Evolutionary conservation across 2,888 invertebrate genomes (phyloP).

Genomic region (Conus canariensis): DNA sequence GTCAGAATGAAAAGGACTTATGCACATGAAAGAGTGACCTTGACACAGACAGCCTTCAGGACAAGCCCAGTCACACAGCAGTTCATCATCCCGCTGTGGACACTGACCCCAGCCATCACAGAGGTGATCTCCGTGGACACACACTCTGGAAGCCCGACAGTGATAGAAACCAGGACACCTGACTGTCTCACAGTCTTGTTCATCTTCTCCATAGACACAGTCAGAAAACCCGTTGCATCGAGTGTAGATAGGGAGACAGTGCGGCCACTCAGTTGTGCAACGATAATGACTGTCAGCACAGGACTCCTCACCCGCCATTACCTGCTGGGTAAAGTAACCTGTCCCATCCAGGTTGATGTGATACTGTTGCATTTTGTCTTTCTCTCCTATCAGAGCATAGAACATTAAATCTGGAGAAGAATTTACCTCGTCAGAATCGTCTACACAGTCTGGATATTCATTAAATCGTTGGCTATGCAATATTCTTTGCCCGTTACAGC

Average conservation of each 20-base stretch:
- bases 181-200: background rate
- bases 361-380: background rate
- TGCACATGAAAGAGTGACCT: background rate
- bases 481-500: background rate
- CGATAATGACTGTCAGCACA: background rate
- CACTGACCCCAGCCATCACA: conserved; percentile 28
- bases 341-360: background rate
- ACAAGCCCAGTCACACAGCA: background rate
- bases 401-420: background rate
- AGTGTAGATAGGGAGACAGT: background rate
- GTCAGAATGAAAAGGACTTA: background rate
- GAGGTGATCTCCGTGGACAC: background rate
- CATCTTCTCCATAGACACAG: conserved; percentile 17
- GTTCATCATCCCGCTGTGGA: conserved; percentile 7
- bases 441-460: background rate
- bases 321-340: background rate
- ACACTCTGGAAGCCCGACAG: background rate
- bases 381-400: background rate
- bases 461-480: background rate
- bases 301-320: background rate
- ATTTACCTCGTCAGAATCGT: background rate
- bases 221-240: conserved; percentile 6
- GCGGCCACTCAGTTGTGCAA: background rate
- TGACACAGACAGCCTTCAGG: background rate
- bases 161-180: background rate